Percentiles rank a stretch among this genome's conserved stretches.
Evolutionary conservation across 2,797 vertebrate genomes (phyloP).

Genomic region (Spondyliosoma cantharus): DNA sequence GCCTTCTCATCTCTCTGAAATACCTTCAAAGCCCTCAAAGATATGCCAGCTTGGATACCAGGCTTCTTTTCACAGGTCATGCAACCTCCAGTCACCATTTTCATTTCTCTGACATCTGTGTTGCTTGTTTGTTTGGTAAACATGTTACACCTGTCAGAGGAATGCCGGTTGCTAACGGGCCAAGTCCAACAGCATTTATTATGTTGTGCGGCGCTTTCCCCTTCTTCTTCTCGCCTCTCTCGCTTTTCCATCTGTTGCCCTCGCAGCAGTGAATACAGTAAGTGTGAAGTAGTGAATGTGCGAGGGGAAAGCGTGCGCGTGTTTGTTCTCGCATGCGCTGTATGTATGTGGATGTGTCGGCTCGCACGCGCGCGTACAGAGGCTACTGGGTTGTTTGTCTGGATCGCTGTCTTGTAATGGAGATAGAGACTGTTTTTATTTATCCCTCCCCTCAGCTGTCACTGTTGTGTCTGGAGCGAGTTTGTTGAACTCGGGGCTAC

Average conservation of each 20-base stretch:
- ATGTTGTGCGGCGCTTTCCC: constrained; percentile 82
- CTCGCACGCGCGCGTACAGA: constrained; percentile 22
- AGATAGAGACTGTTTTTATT: constrained; percentile 94
- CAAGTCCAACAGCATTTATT: constrained; percentile 88
- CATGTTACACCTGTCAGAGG: constrained; percentile 92
- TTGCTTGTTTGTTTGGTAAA: constrained; percentile 91
- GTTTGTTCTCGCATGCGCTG: constrained; percentile 40
- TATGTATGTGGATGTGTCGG: constrained; percentile 40
- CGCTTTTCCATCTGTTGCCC: constrained; percentile 87
- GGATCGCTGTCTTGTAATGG: constrained; percentile 66
- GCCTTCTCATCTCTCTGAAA: constrained; percentile 76
- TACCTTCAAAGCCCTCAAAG: constrained; percentile 69
- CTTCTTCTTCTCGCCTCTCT: constrained; percentile 77
- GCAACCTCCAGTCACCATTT: constrained; percentile 77
- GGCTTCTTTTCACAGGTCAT: constrained; percentile 82
- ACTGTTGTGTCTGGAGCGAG: constrained; percentile 96
- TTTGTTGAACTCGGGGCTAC: constrained; percentile 80
- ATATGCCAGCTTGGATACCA: constrained; percentile 71
- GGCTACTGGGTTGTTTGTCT: constrained; percentile 65
- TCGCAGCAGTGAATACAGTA: constrained; percentile 84
- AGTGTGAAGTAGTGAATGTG: constrained; percentile 76
- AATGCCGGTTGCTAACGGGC: constrained; percentile 87
- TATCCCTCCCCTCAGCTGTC: constrained; percentile 90
- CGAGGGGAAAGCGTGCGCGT: constrained; percentile 34
- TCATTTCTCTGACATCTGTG: constrained; percentile 76